Conservation (phyloP, 2,888 invertebrate species). For the Clepsis dumicolana region DNA sequence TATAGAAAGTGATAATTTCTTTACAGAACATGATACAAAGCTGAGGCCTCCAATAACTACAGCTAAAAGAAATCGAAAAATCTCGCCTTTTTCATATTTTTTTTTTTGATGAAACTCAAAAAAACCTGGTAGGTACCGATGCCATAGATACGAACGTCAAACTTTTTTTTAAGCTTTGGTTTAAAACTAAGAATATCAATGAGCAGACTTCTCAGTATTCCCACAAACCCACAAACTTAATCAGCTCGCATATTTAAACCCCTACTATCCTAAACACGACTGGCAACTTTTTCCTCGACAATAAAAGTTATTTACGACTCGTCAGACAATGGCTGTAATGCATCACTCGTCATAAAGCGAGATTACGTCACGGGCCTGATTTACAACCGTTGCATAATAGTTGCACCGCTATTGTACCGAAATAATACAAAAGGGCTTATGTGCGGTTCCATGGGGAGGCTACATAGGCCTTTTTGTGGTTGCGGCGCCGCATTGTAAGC, state of each 20-base stretch:
- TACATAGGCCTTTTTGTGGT: background rate
- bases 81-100: too few relatives aligned
- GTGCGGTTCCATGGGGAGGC: background rate
- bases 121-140: too few relatives aligned
- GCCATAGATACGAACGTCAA: too few relatives aligned
- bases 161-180: too few relatives aligned
- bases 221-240: background rate
- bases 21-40: too few relatives aligned
- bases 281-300: conserved; percentile 57
- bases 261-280: conserved; percentile 29
- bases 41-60: too few relatives aligned
- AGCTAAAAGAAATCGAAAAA: too few relatives aligned
- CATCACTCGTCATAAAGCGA: conserved; percentile 84
- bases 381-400: conserved; percentile 68
- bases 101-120: too few relatives aligned
- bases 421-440: conserved; percentile 4
- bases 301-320: conserved; percentile 80
- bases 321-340: conserved; percentile 69
- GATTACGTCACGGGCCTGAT: conserved; percentile 79
- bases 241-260: conserved; percentile 16
- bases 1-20: too few relatives aligned
- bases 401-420: conserved; percentile 29
- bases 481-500: background rate
- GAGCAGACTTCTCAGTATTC: background rate
- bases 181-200: background rate